These are phyloP conservation scores for Pentamera pediparva DNA, from an alignment of 53 echinoderm and acorn worm species.

Conservation along the genomic window DNA sequence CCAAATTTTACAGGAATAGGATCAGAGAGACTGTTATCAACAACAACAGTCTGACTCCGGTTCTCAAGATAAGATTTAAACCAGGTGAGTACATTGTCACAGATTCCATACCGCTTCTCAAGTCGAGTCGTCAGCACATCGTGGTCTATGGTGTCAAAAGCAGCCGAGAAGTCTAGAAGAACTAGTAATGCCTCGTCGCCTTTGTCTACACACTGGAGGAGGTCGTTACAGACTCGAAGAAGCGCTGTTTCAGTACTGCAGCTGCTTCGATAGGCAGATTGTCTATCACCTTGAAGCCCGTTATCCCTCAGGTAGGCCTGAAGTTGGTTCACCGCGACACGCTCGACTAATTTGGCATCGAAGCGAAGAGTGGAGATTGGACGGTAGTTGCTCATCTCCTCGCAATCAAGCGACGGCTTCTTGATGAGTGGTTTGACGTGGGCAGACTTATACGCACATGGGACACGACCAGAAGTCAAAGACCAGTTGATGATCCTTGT, in stretches of 20 bases:
- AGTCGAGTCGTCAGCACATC: background rate
- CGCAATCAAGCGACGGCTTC: conserved; percentile 27
- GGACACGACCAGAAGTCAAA: background rate
- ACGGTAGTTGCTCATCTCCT: conserved; percentile 34
- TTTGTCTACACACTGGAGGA: background rate
- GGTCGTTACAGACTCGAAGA: background rate
- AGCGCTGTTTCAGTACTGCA: conserved; percentile 1
- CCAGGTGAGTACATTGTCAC: background rate
- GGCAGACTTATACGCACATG: background rate
- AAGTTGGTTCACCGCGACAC: conserved; percentile 17
- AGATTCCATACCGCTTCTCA: conserved; percentile 1
- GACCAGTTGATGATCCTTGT: background rate
- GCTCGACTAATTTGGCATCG: conserved; percentile 21
- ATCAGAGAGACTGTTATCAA: background rate
- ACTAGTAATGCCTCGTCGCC: background rate
- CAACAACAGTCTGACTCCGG: background rate
- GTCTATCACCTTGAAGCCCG: conserved; percentile 1
- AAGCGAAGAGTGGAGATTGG: conserved; percentile 29
- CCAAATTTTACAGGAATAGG: background rate
- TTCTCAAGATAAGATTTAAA: conserved; percentile 8
- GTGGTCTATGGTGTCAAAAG: background rate
- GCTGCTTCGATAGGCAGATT: background rate
- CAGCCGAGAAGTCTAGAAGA: background rate
- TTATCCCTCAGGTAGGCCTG: conserved; percentile 22
- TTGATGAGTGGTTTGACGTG: conserved; percentile 24